A percentile compares a stretch with the other conserved stretches of the same genome.
Conservation (phyloP, 1,140 invertebrate genomes). For the silkworm (Bombyx mori) region ASM3026992v2 NC_085127.1:9453001-9453500, state of each 20-base stretch:
- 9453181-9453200: slow-evolving; percentile 69
- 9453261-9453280: slow-evolving; percentile 64
- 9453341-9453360: slow-evolving; percentile 54
- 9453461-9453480: too few relatives aligned
- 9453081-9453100: slow-evolving; percentile 65
- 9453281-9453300: slow-evolving; percentile 39
- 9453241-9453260: slow-evolving; percentile 59
- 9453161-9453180: slow-evolving; percentile 71
- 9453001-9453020: slow-evolving; percentile 38
- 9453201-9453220: slow-evolving; percentile 70
- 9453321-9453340: slow-evolving; percentile 26
- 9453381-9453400: slow-evolving; percentile 20
- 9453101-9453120: slow-evolving; percentile 68
- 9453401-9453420: background rate
- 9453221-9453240: slow-evolving; percentile 66
- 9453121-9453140: slow-evolving; percentile 62
- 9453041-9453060: slow-evolving; percentile 70
- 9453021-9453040: slow-evolving; percentile 62
- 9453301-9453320: slow-evolving; percentile 27
- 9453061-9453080: slow-evolving; percentile 67
- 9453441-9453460: too few relatives aligned
- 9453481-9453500: too few relatives aligned
- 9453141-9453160: slow-evolving; percentile 70
- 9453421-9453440: too few relatives aligned
- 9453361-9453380: slow-evolving; percentile 23